phyloP scores from a whole-genome alignment of 2,888 invertebrate species.

The Cataglyphis rosenhaueri region DNA sequence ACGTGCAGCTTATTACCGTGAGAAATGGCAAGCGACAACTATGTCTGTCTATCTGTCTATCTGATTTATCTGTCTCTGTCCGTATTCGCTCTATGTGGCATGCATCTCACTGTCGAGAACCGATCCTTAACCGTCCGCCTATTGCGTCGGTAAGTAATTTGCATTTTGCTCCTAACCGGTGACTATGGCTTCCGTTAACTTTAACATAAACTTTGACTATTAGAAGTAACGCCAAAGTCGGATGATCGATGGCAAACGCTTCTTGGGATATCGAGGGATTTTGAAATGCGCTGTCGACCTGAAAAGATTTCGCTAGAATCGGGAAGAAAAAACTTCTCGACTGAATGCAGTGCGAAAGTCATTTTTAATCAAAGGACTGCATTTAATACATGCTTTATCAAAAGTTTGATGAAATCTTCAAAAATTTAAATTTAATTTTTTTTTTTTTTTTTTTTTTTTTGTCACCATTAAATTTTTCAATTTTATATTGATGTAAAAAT shows the following conservation, averaged over 20 bases:
- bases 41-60: constrained; percentile 29
- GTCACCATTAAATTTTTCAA: not conserved
- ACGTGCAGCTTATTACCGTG: constrained; percentile 60
- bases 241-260: constrained; percentile 60
- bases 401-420: not conserved
- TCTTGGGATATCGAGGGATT: constrained; percentile 45
- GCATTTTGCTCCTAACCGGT: constrained; percentile 68
- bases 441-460: not conserved
- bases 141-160: constrained; percentile 75
- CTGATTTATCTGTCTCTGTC: constrained; percentile 17
- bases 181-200: constrained; percentile 67
- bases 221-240: constrained; percentile 62
- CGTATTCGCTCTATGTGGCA: constrained; percentile 69
- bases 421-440: not conserved
- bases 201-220: constrained; percentile 68
- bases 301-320: not conserved
- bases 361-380: not conserved
- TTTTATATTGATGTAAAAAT: not conserved
- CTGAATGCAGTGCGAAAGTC: not conserved
- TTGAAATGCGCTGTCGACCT: not conserved
- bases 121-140: constrained; percentile 69
- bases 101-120: constrained; percentile 69
- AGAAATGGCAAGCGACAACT: constrained; percentile 46
- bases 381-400: not conserved
- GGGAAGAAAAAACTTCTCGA: not conserved